Base-by-base conservation (phyloP, 2,113 vertebrate genomes). In the Lepisosteus osseus region DNA sequence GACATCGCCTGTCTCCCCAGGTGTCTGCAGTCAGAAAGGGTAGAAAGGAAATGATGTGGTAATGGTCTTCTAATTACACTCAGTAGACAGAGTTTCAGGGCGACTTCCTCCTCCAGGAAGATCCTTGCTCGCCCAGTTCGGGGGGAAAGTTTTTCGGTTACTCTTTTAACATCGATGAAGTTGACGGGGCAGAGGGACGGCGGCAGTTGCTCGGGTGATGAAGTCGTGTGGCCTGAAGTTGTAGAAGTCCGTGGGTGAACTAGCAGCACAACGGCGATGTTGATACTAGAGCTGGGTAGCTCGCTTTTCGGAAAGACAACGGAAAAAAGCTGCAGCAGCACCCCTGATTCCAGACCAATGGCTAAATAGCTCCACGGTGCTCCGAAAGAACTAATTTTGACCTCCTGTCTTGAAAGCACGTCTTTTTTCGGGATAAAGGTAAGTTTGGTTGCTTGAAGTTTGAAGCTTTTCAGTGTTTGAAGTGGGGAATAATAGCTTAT, bases 1-100 rank as follows among this genome's bases (percentile, higher is more conserved):
- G 67, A 68, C 29, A 17, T 2, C 12, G 12, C n/a, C 11, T 14
- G 3, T 69, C 62, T 7, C 61, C 69, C 41, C 54, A 66, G 68
- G 76, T 77, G 71, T 62, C 75, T 74, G 77, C 69, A 73, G 83
- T 69, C 79, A 78, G 86, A 83, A 75, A 83, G 86, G 83, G 88
- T 86, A 79, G 88, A 90, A 86, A 87, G 85, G 85, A 89, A 90
- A 86, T 86, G 79, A 89, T 90, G 90, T 74, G 76, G 73, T 84
- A 80, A 85, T 84, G 81, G 84, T 81, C 83, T 81, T 88, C 88
- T 89, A 88, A 91, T 91, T 87, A 83, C 83, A 72, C 76, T 43
- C 89, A 84, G 80, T 85, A 81, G 83, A 84, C 83, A 84, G 83
- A 77, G 87, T 78, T 73, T 78, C 80, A 80, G 82, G 81, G 87